A percentile compares a stretch with the other conserved stretches of the same genome.
Conservation (phyloP, 2,113 vertebrate genomes). For the Neopipo cinnamomea region DNA sequence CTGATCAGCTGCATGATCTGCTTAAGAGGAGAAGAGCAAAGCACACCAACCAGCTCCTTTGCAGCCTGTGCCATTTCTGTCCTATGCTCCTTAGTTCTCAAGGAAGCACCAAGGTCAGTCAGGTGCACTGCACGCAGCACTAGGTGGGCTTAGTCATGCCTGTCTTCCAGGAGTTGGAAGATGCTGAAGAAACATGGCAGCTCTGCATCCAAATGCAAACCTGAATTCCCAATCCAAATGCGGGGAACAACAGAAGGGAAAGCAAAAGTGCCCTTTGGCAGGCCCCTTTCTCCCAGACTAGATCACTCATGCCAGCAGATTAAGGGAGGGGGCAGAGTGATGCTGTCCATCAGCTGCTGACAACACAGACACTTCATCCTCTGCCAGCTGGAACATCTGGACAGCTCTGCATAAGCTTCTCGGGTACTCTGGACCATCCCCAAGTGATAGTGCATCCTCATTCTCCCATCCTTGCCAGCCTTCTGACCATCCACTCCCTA, state of each 20-base stretch:
- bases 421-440: neutral
- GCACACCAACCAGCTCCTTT: neutral
- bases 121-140: neutral
- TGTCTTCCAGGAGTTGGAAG: neutral
- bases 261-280: neutral
- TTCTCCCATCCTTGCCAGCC: neutral
- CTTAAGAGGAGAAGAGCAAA: neutral
- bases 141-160: neutral
- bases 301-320: neutral
- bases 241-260: neutral
- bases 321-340: neutral
- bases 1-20: neutral
- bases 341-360: neutral
- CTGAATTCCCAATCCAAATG: neutral
- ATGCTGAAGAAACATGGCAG: neutral
- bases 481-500: neutral
- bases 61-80: neutral
- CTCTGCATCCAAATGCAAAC: neutral
- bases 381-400: neutral
- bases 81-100: fast-evolving
- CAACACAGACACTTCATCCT: neutral
- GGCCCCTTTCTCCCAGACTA: neutral
- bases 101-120: neutral
- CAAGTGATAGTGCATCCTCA: neutral
- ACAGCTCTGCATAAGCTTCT: neutral